These are phyloP conservation scores for Pangasianodon gigas DNA, from an alignment of 2,113 vertebrate genomes.

Conservation along the genomic window DNA sequence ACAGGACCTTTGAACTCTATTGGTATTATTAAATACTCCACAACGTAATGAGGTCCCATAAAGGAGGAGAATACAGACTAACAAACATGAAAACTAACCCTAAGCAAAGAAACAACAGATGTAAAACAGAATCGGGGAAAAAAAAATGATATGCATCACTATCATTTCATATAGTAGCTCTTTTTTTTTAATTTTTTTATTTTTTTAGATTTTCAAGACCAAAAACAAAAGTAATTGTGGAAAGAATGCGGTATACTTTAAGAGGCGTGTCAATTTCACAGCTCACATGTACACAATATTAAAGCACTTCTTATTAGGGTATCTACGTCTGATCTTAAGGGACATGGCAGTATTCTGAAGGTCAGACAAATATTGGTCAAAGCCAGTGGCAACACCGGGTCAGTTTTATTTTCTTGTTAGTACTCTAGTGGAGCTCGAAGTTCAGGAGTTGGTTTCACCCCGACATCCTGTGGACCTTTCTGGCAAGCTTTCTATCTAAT, in stretches of 20 bases:
- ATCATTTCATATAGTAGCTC: background rate
- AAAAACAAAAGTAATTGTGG: conserved; percentile 38
- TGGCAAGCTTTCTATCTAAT: background rate
- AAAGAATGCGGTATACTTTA: conserved; percentile 36
- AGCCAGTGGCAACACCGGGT: background rate
- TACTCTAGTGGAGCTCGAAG: background rate
- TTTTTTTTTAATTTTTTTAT: background rate
- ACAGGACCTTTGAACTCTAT: background rate
- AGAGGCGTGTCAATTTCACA: conserved; percentile 20
- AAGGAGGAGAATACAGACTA: background rate
- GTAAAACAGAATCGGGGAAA: background rate
- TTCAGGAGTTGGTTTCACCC: background rate
- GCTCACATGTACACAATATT: no score
- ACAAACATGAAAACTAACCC: background rate
- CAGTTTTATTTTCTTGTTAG: background rate
- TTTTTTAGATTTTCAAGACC: conserved; percentile 5
- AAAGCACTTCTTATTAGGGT: background rate
- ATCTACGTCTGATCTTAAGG: background rate
- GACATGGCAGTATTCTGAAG: background rate
- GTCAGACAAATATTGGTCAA: background rate
- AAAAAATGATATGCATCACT: background rate
- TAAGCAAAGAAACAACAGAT: background rate
- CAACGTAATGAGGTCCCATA: background rate
- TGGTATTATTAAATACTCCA: background rate
- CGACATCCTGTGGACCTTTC: background rate